Conservation (phyloP, 1,140 invertebrate genomes). For the Stegodyphus dumicola region DNA sequence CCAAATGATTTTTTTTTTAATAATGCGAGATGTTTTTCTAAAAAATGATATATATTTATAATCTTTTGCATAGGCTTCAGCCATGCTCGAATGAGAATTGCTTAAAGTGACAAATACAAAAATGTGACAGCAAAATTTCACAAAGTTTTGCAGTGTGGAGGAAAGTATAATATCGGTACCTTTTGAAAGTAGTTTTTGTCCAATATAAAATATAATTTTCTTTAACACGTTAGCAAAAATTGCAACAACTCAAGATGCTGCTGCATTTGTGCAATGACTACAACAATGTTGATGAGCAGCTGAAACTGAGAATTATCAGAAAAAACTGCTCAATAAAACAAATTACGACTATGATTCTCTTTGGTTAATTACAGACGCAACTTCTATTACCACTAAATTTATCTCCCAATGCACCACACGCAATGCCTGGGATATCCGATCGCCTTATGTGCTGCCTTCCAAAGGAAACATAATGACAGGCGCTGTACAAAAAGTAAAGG, state of each 20-base stretch:
- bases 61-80: background rate
- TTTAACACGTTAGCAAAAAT: background rate
- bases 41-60: background rate
- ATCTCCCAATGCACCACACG: background rate
- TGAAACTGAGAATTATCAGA: background rate
- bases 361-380: background rate
- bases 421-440: background rate
- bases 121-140: background rate
- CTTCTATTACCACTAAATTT: background rate
- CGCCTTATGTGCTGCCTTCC: background rate
- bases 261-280: slow-evolving; percentile 1
- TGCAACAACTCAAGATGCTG: background rate
- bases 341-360: background rate
- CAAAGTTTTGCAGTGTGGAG: background rate
- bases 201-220: slow-evolving; percentile 13
- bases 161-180: background rate
- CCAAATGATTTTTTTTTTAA: no score
- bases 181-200: background rate
- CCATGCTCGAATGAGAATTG: background rate
- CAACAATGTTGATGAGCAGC: background rate
- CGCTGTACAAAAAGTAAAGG: slow-evolving; percentile 6
- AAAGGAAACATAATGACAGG: slow-evolving; percentile 29
- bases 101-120: background rate
- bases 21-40: no score
- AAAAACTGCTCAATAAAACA: background rate